Evolutionary conservation across 2,888 invertebrate species (phyloP).

Genomic region (Watsonalla cultraria): DNA sequence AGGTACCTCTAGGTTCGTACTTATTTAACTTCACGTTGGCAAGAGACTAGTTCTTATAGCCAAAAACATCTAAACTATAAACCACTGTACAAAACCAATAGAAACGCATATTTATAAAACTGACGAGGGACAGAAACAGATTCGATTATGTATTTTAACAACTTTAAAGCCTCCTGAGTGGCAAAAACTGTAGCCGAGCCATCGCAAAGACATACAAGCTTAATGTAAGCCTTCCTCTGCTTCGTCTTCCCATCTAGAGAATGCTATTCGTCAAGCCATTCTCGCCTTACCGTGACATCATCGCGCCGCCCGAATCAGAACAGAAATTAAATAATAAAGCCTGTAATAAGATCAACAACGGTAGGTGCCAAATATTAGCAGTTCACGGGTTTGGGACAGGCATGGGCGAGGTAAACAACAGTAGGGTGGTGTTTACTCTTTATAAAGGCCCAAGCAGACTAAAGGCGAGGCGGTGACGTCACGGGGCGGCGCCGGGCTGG

Average conservation of each 20-base stretch:
- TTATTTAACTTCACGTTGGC: too few relatives aligned
- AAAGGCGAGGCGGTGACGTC: constrained; percentile 55
- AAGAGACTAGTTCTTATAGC: too few relatives aligned
- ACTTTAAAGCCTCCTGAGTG: constrained; percentile 6
- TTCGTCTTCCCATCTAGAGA: constrained; percentile 49
- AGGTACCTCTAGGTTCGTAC: too few relatives aligned
- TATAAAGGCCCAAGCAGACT: constrained; percentile 20
- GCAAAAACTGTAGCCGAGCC: constrained; percentile 59
- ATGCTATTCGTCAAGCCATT: constrained; percentile 58
- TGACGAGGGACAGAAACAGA: background rate
- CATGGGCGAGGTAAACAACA: constrained; percentile 36
- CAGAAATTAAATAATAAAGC: background rate
- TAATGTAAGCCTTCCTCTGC: constrained; percentile 53
- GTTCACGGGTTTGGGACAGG: constrained; percentile 8
- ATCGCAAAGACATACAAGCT: constrained; percentile 68
- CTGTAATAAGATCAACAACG: constrained; percentile 12
- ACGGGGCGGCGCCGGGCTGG: constrained; percentile 53
- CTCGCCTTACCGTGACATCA: constrained; percentile 36
- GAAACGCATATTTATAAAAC: too few relatives aligned
- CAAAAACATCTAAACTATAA: too few relatives aligned
- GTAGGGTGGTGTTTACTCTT: constrained; percentile 39
- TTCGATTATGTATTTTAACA: background rate
- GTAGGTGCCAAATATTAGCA: constrained; percentile 18
- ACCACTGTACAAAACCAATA: too few relatives aligned
- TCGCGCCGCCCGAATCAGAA: constrained; percentile 19